Base-by-base conservation (phyloP, 2,888 invertebrate species). In the Drosophila kuntzei region DNA sequence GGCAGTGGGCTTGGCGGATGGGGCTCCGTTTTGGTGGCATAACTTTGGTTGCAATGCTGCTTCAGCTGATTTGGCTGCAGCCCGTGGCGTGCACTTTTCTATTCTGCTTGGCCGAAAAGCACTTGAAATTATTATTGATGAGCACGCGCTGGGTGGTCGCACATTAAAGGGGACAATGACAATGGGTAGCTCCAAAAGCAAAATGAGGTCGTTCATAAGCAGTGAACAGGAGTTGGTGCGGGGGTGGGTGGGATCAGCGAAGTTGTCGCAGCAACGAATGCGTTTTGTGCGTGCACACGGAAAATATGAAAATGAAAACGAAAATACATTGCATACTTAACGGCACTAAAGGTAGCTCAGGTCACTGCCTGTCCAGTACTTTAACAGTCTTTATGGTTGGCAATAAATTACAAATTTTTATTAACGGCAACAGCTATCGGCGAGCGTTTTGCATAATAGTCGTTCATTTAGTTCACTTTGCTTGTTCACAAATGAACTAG, bases 91-190 rank as follows among this genome's bases (percentile, higher is more conserved):
- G 74, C 80, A 64, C 67, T 79, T 79, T 25, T 27, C 64, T 71
- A 71, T 74, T 78, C 69, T 29, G 61, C 76, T 65, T 77, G 67
- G 80, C 72, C 82, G 41, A 81, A 81, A 83, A 70, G 66, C 76
- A 72, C 87, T 87, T 80, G 70, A 87, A 80, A 78, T 80, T 80
- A 80, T 83, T 81, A 86, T 83, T 83, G 75, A 83, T 74, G 84
- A 80, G 69, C 66, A 62, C 49, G 69, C 75, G 64, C 54, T 54
- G 27, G 16, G 7, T 12, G 18, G 8, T 3, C 44, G 25, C 2
- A 3, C 44, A 9, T 14, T 2, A 64, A 62, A 22, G 39, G 46
- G 9, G 12, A 44, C 41, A 43, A 54, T 43, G 54, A 36, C 12
- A 25, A 12, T 16, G 39, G 44, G 47, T 44, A 34, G 66, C 41